These are phyloP conservation scores for Pandemis cinnamomeana DNA, from an alignment of 2,888 invertebrate genomes.

Conservation along the genomic window DNA sequence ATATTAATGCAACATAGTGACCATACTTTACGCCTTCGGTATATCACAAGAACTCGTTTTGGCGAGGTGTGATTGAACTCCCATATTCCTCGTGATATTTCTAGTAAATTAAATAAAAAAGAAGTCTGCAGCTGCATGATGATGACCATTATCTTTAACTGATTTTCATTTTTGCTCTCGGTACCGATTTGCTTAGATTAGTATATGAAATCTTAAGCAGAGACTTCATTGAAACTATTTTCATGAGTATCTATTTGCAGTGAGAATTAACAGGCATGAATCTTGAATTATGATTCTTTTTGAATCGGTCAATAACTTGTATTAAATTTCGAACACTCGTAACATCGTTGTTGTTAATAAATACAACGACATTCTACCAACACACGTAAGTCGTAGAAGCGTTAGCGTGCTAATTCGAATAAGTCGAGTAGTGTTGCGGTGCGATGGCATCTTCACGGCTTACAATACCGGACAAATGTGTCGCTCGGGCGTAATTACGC, in stretches of 20 bases:
- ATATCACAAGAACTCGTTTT: constrained; percentile 46
- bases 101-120: constrained; percentile 27
- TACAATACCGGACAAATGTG: constrained; percentile 84
- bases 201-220: not conserved
- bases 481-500: constrained; percentile 78
- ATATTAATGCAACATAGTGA: constrained; percentile 61
- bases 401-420: constrained; percentile 78
- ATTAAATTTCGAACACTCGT: not conserved
- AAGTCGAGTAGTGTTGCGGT: constrained; percentile 67
- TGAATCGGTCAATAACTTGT: no score
- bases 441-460: constrained; percentile 83
- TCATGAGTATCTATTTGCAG: not conserved
- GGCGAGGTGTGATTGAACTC: constrained; percentile 40
- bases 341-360: not conserved
- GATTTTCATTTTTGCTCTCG: not conserved
- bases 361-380: constrained; percentile 1
- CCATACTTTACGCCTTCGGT: constrained; percentile 56
- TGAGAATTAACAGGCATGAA: not conserved
- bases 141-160: not conserved
- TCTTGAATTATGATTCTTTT: no score
- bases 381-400: constrained; percentile 48
- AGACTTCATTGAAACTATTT: not conserved
- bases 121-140: not conserved
- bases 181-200: not conserved
- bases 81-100: constrained; percentile 29